Conservation (phyloP, 2,888 invertebrate species). For the Pocota personata region DNA sequence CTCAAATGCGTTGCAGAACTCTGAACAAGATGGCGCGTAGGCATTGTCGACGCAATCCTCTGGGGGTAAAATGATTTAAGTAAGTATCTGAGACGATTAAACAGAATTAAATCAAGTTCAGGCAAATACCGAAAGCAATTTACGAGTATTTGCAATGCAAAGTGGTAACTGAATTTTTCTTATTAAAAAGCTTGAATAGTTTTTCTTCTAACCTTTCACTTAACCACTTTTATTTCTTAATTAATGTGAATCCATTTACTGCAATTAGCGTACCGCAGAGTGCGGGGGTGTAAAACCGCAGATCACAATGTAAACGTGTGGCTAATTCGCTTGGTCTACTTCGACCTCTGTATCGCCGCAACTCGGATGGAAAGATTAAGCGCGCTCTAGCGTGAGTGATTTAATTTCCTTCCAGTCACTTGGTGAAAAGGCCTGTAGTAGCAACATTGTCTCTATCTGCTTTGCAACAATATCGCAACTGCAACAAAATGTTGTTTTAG, state of each 20-base stretch:
- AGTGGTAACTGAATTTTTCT: too few species aligned
- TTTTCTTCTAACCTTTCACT: too few species aligned
- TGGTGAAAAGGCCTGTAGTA: slow-evolving; percentile 1
- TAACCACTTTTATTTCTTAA: slow-evolving; percentile 51
- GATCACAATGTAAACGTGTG: slow-evolving; percentile 48
- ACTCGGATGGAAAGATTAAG: slow-evolving; percentile 45
- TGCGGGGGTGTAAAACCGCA: slow-evolving; percentile 52
- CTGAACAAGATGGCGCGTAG: too few species aligned
- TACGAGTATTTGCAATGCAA: too few species aligned
- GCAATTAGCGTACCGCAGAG: slow-evolving; percentile 56
- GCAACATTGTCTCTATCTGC: slow-evolving; percentile 36
- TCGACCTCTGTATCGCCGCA: slow-evolving; percentile 9
- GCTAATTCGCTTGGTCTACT: slow-evolving; percentile 58
- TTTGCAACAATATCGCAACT: slow-evolving; percentile 57
- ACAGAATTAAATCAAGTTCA: too few species aligned
- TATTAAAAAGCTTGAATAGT: too few species aligned
- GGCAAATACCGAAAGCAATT: too few species aligned
- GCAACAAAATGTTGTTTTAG: slow-evolving; percentile 16
- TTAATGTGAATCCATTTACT: slow-evolving; percentile 59
- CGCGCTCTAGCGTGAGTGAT: slow-evolving; percentile 58
- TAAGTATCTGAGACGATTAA: too few species aligned
- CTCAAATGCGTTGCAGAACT: too few species aligned
- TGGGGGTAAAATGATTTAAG: too few species aligned
- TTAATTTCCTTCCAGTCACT: slow-evolving; percentile 55
- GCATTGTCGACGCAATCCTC: too few species aligned